Evolutionary conservation across 2,888 invertebrate genomes (phyloP), one percentile per base, ranked within the genome.

Genomic region (Priocnemis perturbator): DNA sequence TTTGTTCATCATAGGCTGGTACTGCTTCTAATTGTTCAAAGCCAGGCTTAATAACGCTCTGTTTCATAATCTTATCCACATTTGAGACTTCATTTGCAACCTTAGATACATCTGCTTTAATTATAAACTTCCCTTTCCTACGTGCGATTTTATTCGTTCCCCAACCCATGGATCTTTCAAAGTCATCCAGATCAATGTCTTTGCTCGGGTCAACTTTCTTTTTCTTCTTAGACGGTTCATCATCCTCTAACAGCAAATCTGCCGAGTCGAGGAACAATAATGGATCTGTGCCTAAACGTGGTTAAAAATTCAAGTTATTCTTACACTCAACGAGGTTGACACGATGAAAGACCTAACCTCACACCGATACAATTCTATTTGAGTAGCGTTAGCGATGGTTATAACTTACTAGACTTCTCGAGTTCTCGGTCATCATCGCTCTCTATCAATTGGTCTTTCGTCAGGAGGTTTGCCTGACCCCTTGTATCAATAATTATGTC

Each of bases 1-100:
- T 90, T 66, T 92, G 93, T 48, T 91, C 87, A 71, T 91, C 87
- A 83, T 92, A 92, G n/a, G 90, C 88, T 1, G 94, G 93, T 11
- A 94, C 89, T 2, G 89, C 78, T 68, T 92, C 91, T 59, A 93
- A 88, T 79, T 93, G 91, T 81, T 95, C 95, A 80, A 94, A 92
- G 0, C 93, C 94, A 0, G 93, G 92, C 59, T 91, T 91, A 67
- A 95, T 86, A 1, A 91, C 90, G 53, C 93, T 93, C 71, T 93
- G 94, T 78, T 92, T 88, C 89, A 95, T 90, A 69, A 93, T 88
- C 74, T 93, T 90, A 3, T 92, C 91, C 50, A 91, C 87, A 0
- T 81, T 67, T 3, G 71, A 74, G 0, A 83, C 5, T 80, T 92
- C 89, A 2, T 90, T 89, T 3, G 84, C 82, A 2, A 91, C 90